phyloP scores from a whole-genome alignment of 2,888 invertebrate genomes.

The Synergus japonicus region DNA sequence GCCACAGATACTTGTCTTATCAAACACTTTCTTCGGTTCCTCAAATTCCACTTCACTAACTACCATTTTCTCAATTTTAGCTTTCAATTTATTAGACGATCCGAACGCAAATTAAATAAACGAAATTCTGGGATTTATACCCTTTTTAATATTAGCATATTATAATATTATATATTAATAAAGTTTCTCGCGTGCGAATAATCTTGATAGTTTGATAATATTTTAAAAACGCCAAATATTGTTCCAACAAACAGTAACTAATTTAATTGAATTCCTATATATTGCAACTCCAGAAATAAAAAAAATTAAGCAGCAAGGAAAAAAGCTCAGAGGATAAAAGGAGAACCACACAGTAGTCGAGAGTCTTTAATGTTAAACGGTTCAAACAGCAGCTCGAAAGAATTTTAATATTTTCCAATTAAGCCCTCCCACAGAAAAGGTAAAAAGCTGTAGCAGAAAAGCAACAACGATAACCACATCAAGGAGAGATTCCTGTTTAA shows the following conservation, averaged over 20 bases:
- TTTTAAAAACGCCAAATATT: too few relatives aligned
- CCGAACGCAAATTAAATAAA: neutral
- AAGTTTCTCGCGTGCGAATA: too few relatives aligned
- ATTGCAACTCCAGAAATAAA: neutral
- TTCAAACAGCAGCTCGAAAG: slow-evolving; percentile 15
- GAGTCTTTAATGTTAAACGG: slow-evolving; percentile 29
- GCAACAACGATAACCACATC: slow-evolving; percentile 33
- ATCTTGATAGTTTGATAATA: too few relatives aligned
- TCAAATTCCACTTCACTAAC: slow-evolving; percentile 31
- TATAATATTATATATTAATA: too few relatives aligned
- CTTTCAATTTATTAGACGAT: neutral
- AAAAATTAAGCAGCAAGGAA: neutral
- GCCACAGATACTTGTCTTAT: slow-evolving; percentile 20
- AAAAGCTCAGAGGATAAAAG: neutral
- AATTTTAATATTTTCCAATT: slow-evolving; percentile 39
- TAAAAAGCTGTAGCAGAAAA: slow-evolving; percentile 10
- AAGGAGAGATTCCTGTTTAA: slow-evolving; percentile 32
- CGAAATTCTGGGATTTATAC: too few relatives aligned
- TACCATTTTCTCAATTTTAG: neutral
- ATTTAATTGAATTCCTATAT: too few relatives aligned
- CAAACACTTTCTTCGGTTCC: slow-evolving; percentile 31
- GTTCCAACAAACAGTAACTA: too few relatives aligned
- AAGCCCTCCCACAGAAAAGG: slow-evolving; percentile 1
- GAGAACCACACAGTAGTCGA: slow-evolving; percentile 11
- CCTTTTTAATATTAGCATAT: too few relatives aligned